phyloP scores from a whole-genome alignment of 2,888 invertebrate species.

The Emmelina monodactyla region DNA sequence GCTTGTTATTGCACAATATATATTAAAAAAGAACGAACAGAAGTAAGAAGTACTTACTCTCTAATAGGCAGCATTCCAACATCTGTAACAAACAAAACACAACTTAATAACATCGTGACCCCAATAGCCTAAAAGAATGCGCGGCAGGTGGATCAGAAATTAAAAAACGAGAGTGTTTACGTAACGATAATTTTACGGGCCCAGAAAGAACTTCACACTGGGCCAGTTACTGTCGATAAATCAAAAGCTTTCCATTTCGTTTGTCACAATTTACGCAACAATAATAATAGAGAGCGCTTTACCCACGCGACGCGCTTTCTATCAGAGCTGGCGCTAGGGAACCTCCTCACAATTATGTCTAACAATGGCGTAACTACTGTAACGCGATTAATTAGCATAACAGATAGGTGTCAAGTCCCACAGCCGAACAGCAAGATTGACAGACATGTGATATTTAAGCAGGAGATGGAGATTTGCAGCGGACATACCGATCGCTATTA shows the following conservation, averaged over 20 bases:
- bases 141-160: background rate
- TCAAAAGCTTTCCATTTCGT: constrained; percentile 22
- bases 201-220: background rate
- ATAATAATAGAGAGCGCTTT: constrained; percentile 19
- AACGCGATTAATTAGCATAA: background rate
- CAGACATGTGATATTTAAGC: background rate
- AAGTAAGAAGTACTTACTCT: constrained; percentile 87
- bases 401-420: background rate
- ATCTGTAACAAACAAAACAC: constrained; percentile 71
- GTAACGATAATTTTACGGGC: background rate
- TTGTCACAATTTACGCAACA: constrained; percentile 34
- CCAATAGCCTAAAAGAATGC: background rate
- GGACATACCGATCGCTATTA: too few relatives aligned
- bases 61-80: constrained; percentile 94
- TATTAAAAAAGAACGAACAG: too few relatives aligned
- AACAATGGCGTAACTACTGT: constrained; percentile 1
- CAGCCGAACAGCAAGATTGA: background rate
- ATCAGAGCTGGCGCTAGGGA: background rate
- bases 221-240: background rate
- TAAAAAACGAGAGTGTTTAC: background rate
- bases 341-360: background rate
- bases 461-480: too few relatives aligned
- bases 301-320: constrained; percentile 37
- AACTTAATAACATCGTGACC: too few relatives aligned
- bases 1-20: too few relatives aligned